A percentile compares a stretch with the other conserved stretches of the same genome.
Evolutionary conservation across 2,888 invertebrate genomes (phyloP).

Genomic region (Apodemia zela): DNA sequence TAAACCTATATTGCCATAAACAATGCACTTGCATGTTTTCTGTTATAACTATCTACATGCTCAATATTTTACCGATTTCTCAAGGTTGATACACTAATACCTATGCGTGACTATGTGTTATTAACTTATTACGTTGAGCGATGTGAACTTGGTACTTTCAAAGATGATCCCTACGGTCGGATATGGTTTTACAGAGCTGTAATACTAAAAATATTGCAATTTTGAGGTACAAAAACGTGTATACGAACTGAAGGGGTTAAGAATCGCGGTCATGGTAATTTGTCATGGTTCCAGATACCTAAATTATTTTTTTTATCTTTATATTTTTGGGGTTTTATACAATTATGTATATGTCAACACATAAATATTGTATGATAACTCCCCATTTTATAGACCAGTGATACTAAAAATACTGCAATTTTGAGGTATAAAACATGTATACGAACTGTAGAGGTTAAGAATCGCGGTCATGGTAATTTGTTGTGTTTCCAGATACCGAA

Average conservation of each 20-base stretch:
- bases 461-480: too few relatives aligned
- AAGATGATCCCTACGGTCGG: neutral
- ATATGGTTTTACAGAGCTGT: neutral
- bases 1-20: neutral
- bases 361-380: too few relatives aligned
- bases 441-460: too few relatives aligned
- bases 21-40: constrained; percentile 11
- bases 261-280: too few relatives aligned
- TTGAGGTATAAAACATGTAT: too few relatives aligned
- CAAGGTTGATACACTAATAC: neutral
- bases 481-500: too few relatives aligned
- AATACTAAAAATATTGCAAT: neutral
- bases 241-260: neutral
- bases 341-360: too few relatives aligned
- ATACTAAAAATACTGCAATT: too few relatives aligned
- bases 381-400: too few relatives aligned
- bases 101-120: constrained; percentile 7
- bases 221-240: neutral
- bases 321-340: too few relatives aligned
- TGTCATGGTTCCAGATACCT: too few relatives aligned
- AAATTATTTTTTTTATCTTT: too few relatives aligned
- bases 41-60: neutral
- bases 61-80: neutral
- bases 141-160: neutral
- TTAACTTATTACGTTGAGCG: neutral